Percentiles rank a stretch among this genome's conserved stretches.
Conservation (phyloP, 2,113 vertebrate species). For the Aplodontia rufa region DNA sequence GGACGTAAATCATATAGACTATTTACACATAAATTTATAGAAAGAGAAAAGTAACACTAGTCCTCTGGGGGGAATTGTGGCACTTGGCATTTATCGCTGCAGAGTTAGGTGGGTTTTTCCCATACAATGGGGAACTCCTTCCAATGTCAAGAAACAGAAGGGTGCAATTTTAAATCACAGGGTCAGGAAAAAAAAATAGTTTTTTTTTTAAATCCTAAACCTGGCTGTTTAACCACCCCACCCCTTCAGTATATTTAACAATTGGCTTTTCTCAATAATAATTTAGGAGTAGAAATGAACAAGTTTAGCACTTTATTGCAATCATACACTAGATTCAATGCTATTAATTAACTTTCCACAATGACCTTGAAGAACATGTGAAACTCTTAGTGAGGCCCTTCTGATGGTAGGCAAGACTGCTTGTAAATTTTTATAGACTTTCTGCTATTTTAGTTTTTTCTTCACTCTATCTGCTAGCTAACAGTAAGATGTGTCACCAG, state of each 20-base stretch:
- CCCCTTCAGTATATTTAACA: constrained; percentile 27
- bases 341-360: constrained; percentile 54
- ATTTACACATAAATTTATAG: background rate
- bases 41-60: constrained; percentile 47
- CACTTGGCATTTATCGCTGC: background rate
- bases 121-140: background rate
- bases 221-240: background rate
- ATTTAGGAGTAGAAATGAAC: constrained; percentile 26
- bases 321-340: background rate
- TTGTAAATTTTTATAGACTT: background rate
- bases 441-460: background rate
- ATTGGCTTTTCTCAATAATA: background rate
- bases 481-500: background rate
- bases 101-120: background rate
- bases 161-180: constrained; percentile 32
- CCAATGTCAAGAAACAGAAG: constrained; percentile 26
- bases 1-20: background rate
- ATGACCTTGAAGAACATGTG: constrained; percentile 14
- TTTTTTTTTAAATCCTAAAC: background rate
- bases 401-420: background rate
- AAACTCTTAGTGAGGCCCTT: background rate
- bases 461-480: background rate
- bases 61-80: too few species aligned
- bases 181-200: background rate
- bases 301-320: constrained; percentile 33